These are phyloP conservation scores for Dromococcyx pavoninus DNA, from an alignment of 2,797 vertebrate genomes.

Conservation along the genomic window DNA sequence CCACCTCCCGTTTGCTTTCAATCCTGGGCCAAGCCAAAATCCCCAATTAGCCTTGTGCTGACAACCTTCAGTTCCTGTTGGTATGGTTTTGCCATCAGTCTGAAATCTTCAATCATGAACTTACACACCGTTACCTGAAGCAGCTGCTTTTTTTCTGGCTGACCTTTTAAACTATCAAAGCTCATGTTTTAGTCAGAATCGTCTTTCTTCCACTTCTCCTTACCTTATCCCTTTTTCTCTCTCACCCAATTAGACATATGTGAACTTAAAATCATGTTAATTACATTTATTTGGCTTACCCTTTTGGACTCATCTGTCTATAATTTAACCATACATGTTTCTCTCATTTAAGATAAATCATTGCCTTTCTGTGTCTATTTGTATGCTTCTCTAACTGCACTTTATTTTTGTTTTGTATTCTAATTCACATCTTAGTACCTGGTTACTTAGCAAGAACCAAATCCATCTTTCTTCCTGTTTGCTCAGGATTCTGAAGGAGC, in stretches of 20 bases:
- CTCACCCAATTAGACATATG: background rate
- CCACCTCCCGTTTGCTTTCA: background rate
- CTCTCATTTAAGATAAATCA: background rate
- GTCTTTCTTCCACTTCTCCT: background rate
- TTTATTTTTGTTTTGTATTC: background rate
- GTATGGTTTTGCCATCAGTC: background rate
- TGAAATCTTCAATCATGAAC: slow-evolving; percentile 17
- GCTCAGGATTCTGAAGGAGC: background rate
- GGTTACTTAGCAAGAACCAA: background rate
- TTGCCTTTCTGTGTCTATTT: background rate
- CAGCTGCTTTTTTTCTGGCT: background rate
- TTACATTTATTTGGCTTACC: background rate
- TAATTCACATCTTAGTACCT: background rate
- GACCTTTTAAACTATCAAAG: slow-evolving; percentile 23
- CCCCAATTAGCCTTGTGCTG: background rate
- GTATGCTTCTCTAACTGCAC: background rate
- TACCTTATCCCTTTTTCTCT: background rate
- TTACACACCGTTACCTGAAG: background rate
- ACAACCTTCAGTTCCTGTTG: slow-evolving; percentile 22
- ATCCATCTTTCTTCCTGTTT: background rate
- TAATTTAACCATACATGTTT: background rate
- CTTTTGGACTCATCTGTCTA: background rate
- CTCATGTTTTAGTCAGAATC: background rate
- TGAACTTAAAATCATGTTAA: background rate
- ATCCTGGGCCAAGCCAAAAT: background rate